phyloP scores from a whole-genome alignment of 2,113 vertebrate species.

The Apus apus region DNA sequence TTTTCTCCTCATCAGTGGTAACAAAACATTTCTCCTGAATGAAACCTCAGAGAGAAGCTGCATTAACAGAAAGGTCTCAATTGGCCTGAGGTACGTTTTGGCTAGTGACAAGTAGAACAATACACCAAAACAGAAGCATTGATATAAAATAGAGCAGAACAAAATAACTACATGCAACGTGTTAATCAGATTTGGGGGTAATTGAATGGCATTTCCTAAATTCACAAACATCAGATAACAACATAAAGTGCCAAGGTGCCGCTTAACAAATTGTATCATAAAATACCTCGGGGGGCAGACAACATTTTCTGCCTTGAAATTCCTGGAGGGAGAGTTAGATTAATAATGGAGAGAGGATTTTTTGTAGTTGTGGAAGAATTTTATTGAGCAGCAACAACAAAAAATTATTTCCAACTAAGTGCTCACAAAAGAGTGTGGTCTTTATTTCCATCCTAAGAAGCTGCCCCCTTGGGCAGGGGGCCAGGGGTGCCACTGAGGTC shows the following conservation, averaged over 20 bases:
- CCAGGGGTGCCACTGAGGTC: accelerated
- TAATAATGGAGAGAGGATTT: conserved; percentile 58
- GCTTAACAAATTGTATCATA: conserved; percentile 44
- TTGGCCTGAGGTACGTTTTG: conserved; percentile 28
- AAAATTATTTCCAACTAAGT: neutral
- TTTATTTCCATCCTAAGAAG: neutral
- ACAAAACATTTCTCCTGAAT: neutral
- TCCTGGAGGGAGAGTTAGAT: conserved; percentile 65
- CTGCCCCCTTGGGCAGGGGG: neutral
- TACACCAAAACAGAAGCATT: neutral
- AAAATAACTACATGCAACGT: neutral
- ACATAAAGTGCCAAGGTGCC: neutral
- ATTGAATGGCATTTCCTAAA: conserved; percentile 48
- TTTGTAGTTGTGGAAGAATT: conserved; percentile 44
- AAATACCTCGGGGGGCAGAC: conserved; percentile 44
- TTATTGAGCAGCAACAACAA: conserved; percentile 36
- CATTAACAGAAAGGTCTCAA: conserved; percentile 35
- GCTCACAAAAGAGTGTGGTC: neutral
- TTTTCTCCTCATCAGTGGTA: neutral
- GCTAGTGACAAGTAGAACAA: conserved; percentile 30
- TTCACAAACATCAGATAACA: conserved; percentile 36
- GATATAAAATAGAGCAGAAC: conserved; percentile 10
- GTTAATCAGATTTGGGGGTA: conserved; percentile 31
- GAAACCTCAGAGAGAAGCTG: conserved; percentile 9
- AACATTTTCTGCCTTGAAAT: conserved; percentile 47